Conservation (phyloP, 2,797 vertebrate species). For the Tenualosa ilisha region DNA sequence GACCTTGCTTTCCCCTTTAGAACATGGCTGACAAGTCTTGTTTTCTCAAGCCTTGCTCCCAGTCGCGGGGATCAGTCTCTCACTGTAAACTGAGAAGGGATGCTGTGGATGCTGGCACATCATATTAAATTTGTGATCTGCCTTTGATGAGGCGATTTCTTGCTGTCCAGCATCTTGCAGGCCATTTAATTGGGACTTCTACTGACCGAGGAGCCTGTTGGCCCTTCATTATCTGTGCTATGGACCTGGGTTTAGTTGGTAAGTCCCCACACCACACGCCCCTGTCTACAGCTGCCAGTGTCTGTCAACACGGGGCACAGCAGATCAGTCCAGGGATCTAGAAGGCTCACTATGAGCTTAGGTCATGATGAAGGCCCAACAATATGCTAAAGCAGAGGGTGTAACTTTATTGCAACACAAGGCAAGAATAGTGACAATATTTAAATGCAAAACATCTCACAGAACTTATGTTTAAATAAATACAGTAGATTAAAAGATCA, state of each 20-base stretch:
- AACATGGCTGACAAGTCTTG: background rate
- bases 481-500: background rate
- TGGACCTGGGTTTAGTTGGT: background rate
- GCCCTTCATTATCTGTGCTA: background rate
- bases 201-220: background rate
- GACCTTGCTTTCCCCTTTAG: background rate
- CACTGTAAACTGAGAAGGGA: conserved; percentile 6
- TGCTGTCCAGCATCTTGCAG: background rate
- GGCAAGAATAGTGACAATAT: conserved; percentile 2
- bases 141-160: conserved; percentile 1
- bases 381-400: background rate
- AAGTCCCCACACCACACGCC: background rate
- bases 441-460: background rate
- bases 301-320: background rate
- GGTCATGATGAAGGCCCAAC: background rate
- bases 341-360: background rate
- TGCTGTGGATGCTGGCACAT: background rate
- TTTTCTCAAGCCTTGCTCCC: background rate
- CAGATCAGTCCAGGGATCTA: conserved; percentile 1
- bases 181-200: background rate
- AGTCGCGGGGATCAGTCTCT: background rate
- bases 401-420: background rate
- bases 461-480: background rate
- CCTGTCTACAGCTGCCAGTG: conserved; percentile 20
- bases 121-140: background rate